These are phyloP conservation scores for Lethrus apterus DNA, from an alignment of 1,140 invertebrate species.

Conservation along the genomic window DNA sequence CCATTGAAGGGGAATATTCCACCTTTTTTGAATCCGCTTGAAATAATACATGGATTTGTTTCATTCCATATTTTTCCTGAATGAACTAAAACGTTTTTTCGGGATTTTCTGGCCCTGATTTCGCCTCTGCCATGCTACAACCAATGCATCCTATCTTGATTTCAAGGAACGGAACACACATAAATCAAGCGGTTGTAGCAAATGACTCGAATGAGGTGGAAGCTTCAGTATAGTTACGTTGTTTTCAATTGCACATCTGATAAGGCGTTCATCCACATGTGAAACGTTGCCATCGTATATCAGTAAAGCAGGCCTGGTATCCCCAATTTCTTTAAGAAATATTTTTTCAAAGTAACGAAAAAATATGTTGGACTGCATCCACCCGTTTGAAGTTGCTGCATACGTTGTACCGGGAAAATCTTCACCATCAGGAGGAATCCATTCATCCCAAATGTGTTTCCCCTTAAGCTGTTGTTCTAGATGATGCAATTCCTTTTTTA, in stretches of 20 bases:
- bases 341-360: slow-evolving; percentile 28
- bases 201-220: slow-evolving; percentile 33
- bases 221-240: slow-evolving; percentile 33
- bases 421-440: slow-evolving; percentile 15
- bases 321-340: slow-evolving; percentile 23
- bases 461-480: slow-evolving; percentile 32
- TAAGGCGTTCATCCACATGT: slow-evolving; percentile 29
- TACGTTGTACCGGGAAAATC: slow-evolving; percentile 30
- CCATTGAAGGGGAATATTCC: slow-evolving; percentile 14
- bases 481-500: slow-evolving; percentile 24
- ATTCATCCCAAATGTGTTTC: slow-evolving; percentile 30
- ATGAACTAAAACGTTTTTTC: slow-evolving; percentile 11
- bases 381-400: slow-evolving; percentile 32
- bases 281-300: slow-evolving; percentile 34
- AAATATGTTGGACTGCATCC: slow-evolving; percentile 36
- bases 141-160: slow-evolving; percentile 16
- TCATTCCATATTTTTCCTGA: slow-evolving; percentile 15
- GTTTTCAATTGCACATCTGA: slow-evolving; percentile 28
- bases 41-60: slow-evolving; percentile 2
- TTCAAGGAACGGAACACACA: slow-evolving; percentile 27
- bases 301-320: slow-evolving; percentile 26
- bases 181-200: slow-evolving; percentile 36
- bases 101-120: slow-evolving; percentile 13
- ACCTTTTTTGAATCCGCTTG: slow-evolving; percentile 9
- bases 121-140: slow-evolving; percentile 13